Percentiles rank a stretch among this genome's conserved stretches.
Conservation (phyloP, 2,888 invertebrate species). For the Limnephilus marmoratus region DNA sequence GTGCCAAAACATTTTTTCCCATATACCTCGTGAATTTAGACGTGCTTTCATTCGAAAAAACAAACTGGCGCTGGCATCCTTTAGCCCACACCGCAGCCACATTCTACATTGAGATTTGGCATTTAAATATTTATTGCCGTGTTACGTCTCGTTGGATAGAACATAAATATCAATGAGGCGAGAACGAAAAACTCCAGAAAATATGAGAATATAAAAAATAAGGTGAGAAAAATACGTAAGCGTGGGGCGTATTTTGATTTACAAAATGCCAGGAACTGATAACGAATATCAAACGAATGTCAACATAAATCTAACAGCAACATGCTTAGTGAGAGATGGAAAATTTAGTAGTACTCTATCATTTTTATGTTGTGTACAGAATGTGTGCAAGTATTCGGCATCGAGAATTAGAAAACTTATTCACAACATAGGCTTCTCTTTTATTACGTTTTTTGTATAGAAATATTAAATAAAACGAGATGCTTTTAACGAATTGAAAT, state of each 20-base stretch:
- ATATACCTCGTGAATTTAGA: background rate
- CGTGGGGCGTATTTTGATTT: background rate
- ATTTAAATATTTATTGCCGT: slow-evolving; percentile 3
- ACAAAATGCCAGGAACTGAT: background rate
- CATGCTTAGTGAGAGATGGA: background rate
- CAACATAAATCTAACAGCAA: background rate
- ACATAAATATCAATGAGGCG: slow-evolving; percentile 5
- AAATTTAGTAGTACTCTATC: background rate
- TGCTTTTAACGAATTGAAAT: no score
- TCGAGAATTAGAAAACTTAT: background rate
- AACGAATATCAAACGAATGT: background rate
- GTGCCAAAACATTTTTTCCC: background rate
- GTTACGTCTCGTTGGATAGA: slow-evolving; percentile 7
- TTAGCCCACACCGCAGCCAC: background rate
- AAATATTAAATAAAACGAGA: no score
- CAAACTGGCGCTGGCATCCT: background rate
- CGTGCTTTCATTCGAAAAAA: background rate
- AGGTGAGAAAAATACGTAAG: background rate
- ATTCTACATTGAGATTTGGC: background rate
- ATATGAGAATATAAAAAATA: background rate
- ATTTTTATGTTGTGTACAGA: background rate
- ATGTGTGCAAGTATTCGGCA: background rate
- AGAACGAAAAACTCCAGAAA: background rate
- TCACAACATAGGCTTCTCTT: no score
- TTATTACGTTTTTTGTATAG: no score